Evolutionary conservation across 2,888 invertebrate species (phyloP).

Genomic region (Leuctra nigra): DNA sequence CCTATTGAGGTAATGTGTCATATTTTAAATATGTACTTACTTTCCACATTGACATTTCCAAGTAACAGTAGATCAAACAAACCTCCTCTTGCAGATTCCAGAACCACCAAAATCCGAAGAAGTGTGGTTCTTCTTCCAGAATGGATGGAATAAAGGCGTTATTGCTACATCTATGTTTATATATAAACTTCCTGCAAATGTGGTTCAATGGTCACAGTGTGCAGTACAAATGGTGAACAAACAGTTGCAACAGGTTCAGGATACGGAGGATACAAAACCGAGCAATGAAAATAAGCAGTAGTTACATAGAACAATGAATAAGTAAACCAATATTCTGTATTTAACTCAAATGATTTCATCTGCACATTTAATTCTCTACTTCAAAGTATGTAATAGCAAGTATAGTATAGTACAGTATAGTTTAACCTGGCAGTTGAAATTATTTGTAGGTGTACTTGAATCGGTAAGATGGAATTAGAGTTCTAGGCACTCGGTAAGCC

Average conservation of each 20-base stretch:
- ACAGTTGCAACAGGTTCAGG: neutral
- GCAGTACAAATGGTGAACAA: constrained; percentile 1
- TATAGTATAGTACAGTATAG: too few relatives aligned
- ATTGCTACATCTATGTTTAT: neutral
- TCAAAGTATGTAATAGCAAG: too few relatives aligned
- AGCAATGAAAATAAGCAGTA: neutral
- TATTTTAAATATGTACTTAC: neutral
- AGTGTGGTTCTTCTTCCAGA: neutral
- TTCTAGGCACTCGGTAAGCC: too few relatives aligned
- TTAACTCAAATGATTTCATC: too few relatives aligned
- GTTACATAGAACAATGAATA: neutral
- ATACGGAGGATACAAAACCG: neutral
- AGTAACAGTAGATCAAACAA: too few relatives aligned
- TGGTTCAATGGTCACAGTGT: constrained; percentile 1
- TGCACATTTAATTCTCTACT: too few relatives aligned
- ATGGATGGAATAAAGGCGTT: constrained; percentile 12
- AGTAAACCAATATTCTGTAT: too few relatives aligned
- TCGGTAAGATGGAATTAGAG: too few relatives aligned
- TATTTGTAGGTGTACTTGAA: too few relatives aligned
- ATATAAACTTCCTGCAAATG: neutral
- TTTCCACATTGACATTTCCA: too few relatives aligned
- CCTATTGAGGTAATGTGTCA: constrained; percentile 1
- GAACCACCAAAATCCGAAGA: neutral
- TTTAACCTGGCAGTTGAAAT: too few relatives aligned
- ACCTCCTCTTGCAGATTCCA: constrained; percentile 10